Percentiles rank a stretch among this genome's conserved stretches.
phyloP scores from a whole-genome alignment of 1,140 invertebrate genomes.

The Lepidurus arcticus region DNA sequence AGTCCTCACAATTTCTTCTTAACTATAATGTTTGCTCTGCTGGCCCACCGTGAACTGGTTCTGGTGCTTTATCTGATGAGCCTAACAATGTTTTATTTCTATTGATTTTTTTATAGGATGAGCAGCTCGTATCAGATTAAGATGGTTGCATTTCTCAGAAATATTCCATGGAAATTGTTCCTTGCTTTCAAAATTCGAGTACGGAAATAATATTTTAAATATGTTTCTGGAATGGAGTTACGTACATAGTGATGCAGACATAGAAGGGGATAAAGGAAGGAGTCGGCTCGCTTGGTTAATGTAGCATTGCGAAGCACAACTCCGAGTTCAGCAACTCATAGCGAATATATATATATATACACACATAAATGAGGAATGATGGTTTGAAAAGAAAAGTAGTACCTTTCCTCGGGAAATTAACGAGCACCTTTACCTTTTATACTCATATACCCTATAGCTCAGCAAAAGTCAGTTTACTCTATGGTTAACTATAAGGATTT shows the following conservation, averaged over 20 bases:
- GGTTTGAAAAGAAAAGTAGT: neutral
- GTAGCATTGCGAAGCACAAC: conserved; percentile 7
- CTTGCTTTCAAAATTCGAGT: neutral
- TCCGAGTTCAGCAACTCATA: conserved; percentile 6
- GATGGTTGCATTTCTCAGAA: no score
- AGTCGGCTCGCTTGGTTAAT: neutral
- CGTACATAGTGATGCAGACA: neutral
- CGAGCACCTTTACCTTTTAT: conserved; percentile 14
- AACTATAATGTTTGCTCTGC: no score
- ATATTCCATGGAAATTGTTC: neutral
- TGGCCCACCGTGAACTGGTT: no score
- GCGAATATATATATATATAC: neutral
- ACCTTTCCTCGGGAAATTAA: neutral
- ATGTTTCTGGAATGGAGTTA: neutral
- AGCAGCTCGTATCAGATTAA: no score
- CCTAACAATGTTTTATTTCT: no score
- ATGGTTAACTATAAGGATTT: neutral
- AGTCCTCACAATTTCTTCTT: no score
- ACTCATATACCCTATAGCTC: neutral
- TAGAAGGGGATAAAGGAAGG: neutral
- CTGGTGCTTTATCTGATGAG: no score
- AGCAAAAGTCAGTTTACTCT: neutral
- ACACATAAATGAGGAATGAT: neutral
- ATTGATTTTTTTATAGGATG: no score
- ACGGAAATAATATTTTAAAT: neutral